phyloP scores from a whole-genome alignment of 1,140 invertebrate genomes.

The Drosophila gunungcola region DNA sequence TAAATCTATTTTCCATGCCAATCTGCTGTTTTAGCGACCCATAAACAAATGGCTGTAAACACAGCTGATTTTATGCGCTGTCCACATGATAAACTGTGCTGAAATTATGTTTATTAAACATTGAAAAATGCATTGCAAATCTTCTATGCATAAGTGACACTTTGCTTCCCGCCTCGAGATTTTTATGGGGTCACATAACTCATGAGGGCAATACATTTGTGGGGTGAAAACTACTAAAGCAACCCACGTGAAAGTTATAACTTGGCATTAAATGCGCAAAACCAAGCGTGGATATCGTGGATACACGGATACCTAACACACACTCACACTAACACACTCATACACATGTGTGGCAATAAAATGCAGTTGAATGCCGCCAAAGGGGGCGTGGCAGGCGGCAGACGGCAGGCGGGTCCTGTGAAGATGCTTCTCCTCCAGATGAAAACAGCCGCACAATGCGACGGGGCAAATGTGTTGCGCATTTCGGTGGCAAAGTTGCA shows the following conservation, averaged over 20 bases:
- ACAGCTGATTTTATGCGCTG: slow-evolving; percentile 17
- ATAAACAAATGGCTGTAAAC: slow-evolving; percentile 20
- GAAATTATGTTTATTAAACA: slow-evolving; percentile 59
- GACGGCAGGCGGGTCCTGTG: slow-evolving; percentile 22
- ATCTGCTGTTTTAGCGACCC: slow-evolving; percentile 25
- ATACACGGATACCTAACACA: slow-evolving; percentile 47
- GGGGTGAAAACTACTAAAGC: slow-evolving; percentile 59
- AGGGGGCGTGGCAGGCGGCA: background rate
- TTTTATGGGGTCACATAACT: slow-evolving; percentile 49
- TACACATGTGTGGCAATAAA: slow-evolving; percentile 61
- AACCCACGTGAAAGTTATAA: slow-evolving; percentile 77
- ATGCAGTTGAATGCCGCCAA: slow-evolving; percentile 65
- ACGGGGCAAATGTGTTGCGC: slow-evolving; percentile 74
- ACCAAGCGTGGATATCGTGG: slow-evolving; percentile 62
- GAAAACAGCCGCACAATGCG: slow-evolving; percentile 40
- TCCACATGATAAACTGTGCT: slow-evolving; percentile 41
- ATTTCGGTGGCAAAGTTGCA: slow-evolving; percentile 77
- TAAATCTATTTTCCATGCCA: slow-evolving; percentile 20
- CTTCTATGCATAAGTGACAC: slow-evolving; percentile 48
- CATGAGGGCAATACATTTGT: background rate
- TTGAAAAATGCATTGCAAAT: slow-evolving; percentile 55
- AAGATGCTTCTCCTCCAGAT: slow-evolving; percentile 53
- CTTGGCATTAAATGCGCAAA: slow-evolving; percentile 71
- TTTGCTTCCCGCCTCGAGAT: slow-evolving; percentile 1
- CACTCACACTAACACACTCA: slow-evolving; percentile 4